Base-by-base conservation (phyloP, 2,113 vertebrate genomes). In the Lichenostomus cassidix region DNA sequence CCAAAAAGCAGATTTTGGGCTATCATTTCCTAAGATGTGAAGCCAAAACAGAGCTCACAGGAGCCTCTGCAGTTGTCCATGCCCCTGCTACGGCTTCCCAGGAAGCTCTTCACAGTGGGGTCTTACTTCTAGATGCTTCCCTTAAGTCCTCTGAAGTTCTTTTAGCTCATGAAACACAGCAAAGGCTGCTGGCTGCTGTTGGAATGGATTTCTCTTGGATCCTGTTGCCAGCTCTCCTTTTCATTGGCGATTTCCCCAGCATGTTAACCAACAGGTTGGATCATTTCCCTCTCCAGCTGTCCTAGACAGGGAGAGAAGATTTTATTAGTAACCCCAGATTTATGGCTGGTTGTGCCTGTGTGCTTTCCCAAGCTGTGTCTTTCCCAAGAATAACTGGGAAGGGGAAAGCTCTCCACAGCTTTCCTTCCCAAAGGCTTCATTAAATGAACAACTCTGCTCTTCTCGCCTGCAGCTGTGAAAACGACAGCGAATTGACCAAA, bases 271-370 rank as follows among this genome's bases (percentile, higher is more conserved):
- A 67, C 35, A 53, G 16, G 10, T 59, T 55, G 60, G 10, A 88
- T 63, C 5, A 0, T 89, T 94, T 86, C 68, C 31, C 71, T 86
- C 62, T 20, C 71, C 83, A 77, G 82, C 71, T 83, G 50, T 77
- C 50, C 67, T 59, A 37, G 33, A 29, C 2, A 9, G 35, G 25
- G 67, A 77, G 53, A 60, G 63, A 77, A 42, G 47, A 55, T 52
- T 87, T 94, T 27, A 69, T 92, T 46, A 33, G 41, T 10, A 50
- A 73, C 37, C 25, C 71, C 42, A 78, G 73, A 92, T 87, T 87
- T 75, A 81, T 0, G 0, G 46, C 55, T 44, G 5, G 7, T 55
- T 86, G 25, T 0, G 15, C 81, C 85, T 22, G 3, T 33, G 64
- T 53, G 49, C 77, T 84, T 83, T 75, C 42, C 87, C 74, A 71